Evolutionary conservation across 1,140 invertebrate species (phyloP).

Genomic region (Cotesia chilonis): DNA sequence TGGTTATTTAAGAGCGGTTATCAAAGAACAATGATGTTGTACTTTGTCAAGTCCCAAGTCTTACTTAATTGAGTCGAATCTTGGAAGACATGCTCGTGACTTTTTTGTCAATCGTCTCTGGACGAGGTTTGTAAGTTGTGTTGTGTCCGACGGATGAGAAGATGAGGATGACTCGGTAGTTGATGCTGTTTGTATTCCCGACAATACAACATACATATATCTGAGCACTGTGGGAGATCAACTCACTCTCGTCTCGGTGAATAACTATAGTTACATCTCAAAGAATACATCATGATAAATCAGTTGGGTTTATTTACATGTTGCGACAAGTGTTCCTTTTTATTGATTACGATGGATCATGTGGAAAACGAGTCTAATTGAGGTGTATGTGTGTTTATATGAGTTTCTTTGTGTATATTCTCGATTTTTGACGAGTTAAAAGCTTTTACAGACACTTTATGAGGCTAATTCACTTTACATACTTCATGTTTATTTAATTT

Average conservation of each 20-base stretch:
- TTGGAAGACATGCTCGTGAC: constrained; percentile 46
- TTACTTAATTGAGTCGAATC: constrained; percentile 61
- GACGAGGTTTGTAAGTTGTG: constrained; percentile 12
- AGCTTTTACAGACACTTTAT: no score
- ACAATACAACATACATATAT: constrained; percentile 13
- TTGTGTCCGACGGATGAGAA: constrained; percentile 24
- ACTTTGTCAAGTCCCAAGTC: constrained; percentile 52
- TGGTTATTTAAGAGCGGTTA: constrained; percentile 54
- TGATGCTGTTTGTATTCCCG: neutral
- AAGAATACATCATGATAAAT: constrained; percentile 32
- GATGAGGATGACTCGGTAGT: constrained; percentile 9
- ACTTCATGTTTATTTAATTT: no score
- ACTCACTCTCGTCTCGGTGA: constrained; percentile 11
- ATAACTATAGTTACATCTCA: constrained; percentile 6
- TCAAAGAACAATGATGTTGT: constrained; percentile 61
- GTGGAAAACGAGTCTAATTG: constrained; percentile 13
- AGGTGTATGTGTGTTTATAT: neutral
- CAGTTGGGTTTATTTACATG: constrained; percentile 30
- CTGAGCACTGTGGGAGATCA: constrained; percentile 27
- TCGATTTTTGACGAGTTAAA: no score
- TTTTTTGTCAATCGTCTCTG: constrained; percentile 41
- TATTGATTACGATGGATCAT: constrained; percentile 25
- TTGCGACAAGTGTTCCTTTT: constrained; percentile 31
- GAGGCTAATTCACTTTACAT: no score
- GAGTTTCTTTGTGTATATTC: no score